Evolutionary conservation across 92 coral and sea anemone genomes (phyloP).

Genomic region (Paragorgia papillata): DNA sequence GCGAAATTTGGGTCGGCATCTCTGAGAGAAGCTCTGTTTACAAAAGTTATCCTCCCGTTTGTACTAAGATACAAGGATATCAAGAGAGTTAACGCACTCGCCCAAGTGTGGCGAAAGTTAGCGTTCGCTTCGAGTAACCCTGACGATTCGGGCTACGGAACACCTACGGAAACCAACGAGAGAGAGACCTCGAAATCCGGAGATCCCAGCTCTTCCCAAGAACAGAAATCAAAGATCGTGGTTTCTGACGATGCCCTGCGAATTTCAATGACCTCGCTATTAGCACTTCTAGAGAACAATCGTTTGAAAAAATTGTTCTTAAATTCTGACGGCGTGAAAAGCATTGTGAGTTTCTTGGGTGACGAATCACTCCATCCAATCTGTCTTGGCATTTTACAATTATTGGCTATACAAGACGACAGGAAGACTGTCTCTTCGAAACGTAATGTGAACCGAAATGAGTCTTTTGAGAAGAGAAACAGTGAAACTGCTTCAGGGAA

Average conservation of each 20-base stretch:
- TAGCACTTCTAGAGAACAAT: slow-evolving; percentile 10
- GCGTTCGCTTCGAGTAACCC: background rate
- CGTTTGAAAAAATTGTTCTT: slow-evolving; percentile 10
- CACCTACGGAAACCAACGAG: slow-evolving; percentile 1
- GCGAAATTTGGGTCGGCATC: slow-evolving; percentile 72
- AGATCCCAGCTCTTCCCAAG: background rate
- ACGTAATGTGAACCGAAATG: background rate
- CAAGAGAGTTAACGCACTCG: background rate
- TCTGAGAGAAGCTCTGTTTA: slow-evolving; percentile 74
- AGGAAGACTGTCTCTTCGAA: background rate
- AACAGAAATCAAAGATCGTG: background rate
- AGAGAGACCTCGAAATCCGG: slow-evolving; percentile 1
- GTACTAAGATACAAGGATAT: slow-evolving; percentile 67
- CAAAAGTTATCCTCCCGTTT: slow-evolving; percentile 74
- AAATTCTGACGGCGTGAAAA: slow-evolving; percentile 4
- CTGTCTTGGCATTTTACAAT: slow-evolving; percentile 19
- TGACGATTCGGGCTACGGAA: slow-evolving; percentile 39
- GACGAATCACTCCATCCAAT: background rate
- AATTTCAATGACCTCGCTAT: slow-evolving; percentile 5
- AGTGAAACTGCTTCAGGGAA: background rate
- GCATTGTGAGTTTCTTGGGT: slow-evolving; percentile 22
- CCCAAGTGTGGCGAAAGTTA: background rate
- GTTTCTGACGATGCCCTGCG: slow-evolving; percentile 17
- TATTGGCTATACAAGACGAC: background rate
- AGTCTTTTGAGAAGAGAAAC: background rate